Percentiles rank a stretch among this genome's conserved stretches.
These are phyloP conservation scores for Schizotus pectinicornis DNA, from an alignment of 2,888 invertebrate genomes.

Conservation along the genomic window DNA sequence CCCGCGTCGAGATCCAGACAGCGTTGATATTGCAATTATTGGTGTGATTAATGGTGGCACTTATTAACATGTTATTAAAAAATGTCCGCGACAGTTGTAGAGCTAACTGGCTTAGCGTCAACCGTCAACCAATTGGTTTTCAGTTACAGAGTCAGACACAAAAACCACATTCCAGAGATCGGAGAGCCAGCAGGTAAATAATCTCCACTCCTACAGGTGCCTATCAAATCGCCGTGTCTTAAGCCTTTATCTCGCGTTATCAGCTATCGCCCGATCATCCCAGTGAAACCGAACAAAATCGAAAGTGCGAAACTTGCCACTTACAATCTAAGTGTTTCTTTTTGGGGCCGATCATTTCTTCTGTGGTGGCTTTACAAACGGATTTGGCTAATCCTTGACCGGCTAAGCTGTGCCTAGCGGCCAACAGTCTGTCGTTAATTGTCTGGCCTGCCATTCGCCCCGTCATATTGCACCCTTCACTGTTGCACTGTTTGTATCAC, in stretches of 20 bases:
- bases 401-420: constrained; percentile 98
- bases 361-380: constrained; percentile 99
- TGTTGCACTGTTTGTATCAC: constrained; percentile 12
- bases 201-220: constrained; percentile 32
- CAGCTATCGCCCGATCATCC: not conserved
- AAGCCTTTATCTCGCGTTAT: too few relatives aligned
- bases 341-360: constrained; percentile 99
- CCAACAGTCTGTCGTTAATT: constrained; percentile 96
- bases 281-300: not conserved
- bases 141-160: constrained; percentile 8
- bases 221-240: not conserved
- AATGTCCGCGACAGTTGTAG: not conserved
- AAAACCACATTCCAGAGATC: constrained; percentile 29
- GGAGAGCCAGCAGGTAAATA: constrained; percentile 11
- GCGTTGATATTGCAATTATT: too few relatives aligned
- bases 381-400: constrained; percentile 99
- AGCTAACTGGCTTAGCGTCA: too few relatives aligned
- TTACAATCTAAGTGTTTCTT: constrained; percentile 97
- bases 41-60: too few relatives aligned
- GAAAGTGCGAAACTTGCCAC: not conserved
- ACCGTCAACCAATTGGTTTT: too few relatives aligned
- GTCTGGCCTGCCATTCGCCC: constrained; percentile 91
- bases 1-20: too few relatives aligned
- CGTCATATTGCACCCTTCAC: constrained; percentile 31
- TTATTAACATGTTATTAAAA: not conserved